Evolutionary conservation across 2,113 vertebrate species (phyloP).

Genomic region (Rattus rattus): DNA sequence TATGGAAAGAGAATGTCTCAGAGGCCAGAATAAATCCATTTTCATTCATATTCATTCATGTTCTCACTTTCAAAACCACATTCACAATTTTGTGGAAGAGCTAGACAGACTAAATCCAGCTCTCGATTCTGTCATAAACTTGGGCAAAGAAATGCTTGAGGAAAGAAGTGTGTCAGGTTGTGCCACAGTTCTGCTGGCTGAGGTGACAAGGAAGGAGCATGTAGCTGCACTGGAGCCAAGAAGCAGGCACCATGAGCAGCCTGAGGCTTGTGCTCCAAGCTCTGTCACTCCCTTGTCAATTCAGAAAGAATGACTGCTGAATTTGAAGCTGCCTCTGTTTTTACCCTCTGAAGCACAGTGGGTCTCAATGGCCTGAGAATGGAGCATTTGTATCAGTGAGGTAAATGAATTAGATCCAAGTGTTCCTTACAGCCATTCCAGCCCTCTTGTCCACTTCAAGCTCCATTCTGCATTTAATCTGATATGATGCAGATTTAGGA

Average conservation of each 20-base stretch:
- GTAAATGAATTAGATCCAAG: not conserved
- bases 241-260: not conserved
- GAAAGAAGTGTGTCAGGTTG: not conserved
- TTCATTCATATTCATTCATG: not conserved
- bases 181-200: not conserved
- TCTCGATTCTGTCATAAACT: slow-evolving; percentile 47
- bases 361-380: slow-evolving; percentile 30
- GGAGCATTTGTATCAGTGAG: not conserved
- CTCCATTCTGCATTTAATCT: not conserved
- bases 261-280: not conserved
- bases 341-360: not conserved
- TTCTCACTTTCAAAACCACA: not conserved
- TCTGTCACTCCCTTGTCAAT: not conserved
- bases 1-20: not conserved
- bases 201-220: not conserved
- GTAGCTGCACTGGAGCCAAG: not conserved
- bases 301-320: not conserved
- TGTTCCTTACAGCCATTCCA: not conserved
- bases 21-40: slow-evolving; percentile 34
- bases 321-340: slow-evolving; percentile 3
- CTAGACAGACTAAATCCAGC: slow-evolving; percentile 14
- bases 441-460: not conserved
- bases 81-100: not conserved
- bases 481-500: slow-evolving; percentile 22
- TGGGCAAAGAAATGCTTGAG: not conserved